phyloP scores from a whole-genome alignment of 2,888 invertebrate species.

The Matsumyia berberina region DNA sequence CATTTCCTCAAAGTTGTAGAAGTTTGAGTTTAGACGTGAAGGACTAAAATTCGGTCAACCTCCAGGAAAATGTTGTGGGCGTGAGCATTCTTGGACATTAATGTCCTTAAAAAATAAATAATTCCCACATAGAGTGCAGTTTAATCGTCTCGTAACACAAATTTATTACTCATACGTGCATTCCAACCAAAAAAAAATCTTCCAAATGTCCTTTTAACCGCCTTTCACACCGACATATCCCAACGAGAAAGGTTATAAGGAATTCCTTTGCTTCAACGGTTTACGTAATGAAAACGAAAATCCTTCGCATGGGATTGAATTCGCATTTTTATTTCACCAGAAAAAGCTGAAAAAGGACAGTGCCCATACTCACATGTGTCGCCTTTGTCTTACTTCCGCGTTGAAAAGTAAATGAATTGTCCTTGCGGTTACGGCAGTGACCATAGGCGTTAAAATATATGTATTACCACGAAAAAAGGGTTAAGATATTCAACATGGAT shows the following conservation, averaged over 20 bases:
- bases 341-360: neutral
- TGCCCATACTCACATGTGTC: slow-evolving; percentile 16
- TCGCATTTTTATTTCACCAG: neutral
- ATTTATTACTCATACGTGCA: slow-evolving; percentile 53
- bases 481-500: slow-evolving; percentile 10
- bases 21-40: too few relatives aligned
- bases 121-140: slow-evolving; percentile 8
- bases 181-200: slow-evolving; percentile 10
- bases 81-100: neutral
- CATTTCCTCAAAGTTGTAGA: too few relatives aligned
- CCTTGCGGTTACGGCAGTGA: slow-evolving; percentile 10
- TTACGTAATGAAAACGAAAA: slow-evolving; percentile 8
- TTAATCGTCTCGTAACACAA: slow-evolving; percentile 41
- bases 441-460: neutral
- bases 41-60: neutral
- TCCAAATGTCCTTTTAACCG: slow-evolving; percentile 17
- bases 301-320: slow-evolving; percentile 25
- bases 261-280: slow-evolving; percentile 20
- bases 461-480: slow-evolving; percentile 1
- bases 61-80: neutral
- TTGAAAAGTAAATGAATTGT: slow-evolving; percentile 32
- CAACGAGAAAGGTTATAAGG: slow-evolving; percentile 15
- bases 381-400: slow-evolving; percentile 26
- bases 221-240: neutral
- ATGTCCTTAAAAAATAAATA: neutral